Percentiles rank a stretch among this genome's conserved stretches.
phyloP scores from a whole-genome alignment of 2,888 invertebrate species.

The Podotricha telesiphe region DNA sequence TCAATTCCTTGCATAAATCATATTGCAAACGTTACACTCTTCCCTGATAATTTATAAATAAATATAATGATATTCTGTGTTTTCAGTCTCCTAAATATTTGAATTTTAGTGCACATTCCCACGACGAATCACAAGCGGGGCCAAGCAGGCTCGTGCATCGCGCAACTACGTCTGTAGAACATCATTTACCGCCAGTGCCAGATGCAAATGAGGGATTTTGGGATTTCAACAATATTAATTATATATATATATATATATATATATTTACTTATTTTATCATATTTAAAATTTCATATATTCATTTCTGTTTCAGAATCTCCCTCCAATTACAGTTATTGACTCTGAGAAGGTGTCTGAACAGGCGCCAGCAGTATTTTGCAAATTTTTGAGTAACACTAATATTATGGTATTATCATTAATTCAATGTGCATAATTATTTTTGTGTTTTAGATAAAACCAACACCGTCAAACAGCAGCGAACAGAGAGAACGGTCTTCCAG shows the following conservation, averaged over 20 bases:
- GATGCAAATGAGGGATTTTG: slow-evolving; percentile 25
- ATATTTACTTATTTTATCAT: too few relatives aligned
- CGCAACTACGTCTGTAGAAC: slow-evolving; percentile 61
- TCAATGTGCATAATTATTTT: background rate
- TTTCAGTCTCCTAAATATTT: background rate
- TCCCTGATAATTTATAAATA: too few relatives aligned
- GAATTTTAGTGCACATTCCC: slow-evolving; percentile 59
- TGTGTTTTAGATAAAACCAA: slow-evolving; percentile 22
- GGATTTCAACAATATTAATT: background rate
- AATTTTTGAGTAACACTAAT: background rate
- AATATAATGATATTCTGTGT: background rate
- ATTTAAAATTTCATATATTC: background rate
- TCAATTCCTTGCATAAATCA: too few relatives aligned
- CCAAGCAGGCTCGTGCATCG: slow-evolving; percentile 53
- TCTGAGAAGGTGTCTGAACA: slow-evolving; percentile 4
- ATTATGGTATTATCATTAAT: background rate
- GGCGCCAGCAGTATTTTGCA: background rate
- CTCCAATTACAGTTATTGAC: slow-evolving; percentile 17
- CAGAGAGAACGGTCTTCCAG: slow-evolving; percentile 23
- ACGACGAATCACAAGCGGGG: slow-evolving; percentile 61
- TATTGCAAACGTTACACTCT: too few relatives aligned
- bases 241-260: background rate
- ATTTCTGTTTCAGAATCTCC: slow-evolving; percentile 17
- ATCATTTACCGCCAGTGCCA: slow-evolving; percentile 52
- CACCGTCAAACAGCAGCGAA: slow-evolving; percentile 5